Evolutionary conservation across 1,140 invertebrate genomes (phyloP), one percentile per base, ranked within the genome.

Genomic region (Chlorops oryzae): DNA sequence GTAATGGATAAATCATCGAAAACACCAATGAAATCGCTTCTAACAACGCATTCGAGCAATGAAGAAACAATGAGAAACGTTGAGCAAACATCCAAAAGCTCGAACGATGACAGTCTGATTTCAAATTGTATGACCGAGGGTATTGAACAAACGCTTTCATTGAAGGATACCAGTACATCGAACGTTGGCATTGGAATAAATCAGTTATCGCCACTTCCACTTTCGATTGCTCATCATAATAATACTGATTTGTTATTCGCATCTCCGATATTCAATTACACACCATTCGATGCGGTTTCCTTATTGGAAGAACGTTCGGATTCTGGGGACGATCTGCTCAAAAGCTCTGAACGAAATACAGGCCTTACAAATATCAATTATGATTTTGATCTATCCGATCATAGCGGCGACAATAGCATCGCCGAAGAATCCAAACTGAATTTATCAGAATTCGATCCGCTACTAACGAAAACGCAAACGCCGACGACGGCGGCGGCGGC

Each of bases 331-430:
- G 80, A 83, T 23, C 74, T 75, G 47, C 75, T 70, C 63, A 5
- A 63, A 61, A 63, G 56, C n/a, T 39, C 63, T 0, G 61, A 77
- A 22, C 61, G 78, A 28, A 70, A 74, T 2, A 75, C 78, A 2
- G 80, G 79, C 2, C 59, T 85, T 12, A 81, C 79, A n/a, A 81
- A 81, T 59, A 79, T 85, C 18, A 85, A 84, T 67, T 86, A 84
- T 58, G 84, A 85, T 53, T 84, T 86, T 38, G 83, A 85, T 61
- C 71, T 83, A 40, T 85, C 81, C 3, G 84, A 85, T 67, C 73
- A 82, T 25, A 86, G 83, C 55, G 80, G 76, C 0, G 83, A 85
- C 4, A 84, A 83, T 58, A 84, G 83, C 52, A 69, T 77, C 15
- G 78, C 79, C 3, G 82, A 84, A 32, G 81, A 82, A 35, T 47